Evolutionary conservation across 2,113 vertebrate species (phyloP).

Genomic region (Pomatostomus ruficeps): DNA sequence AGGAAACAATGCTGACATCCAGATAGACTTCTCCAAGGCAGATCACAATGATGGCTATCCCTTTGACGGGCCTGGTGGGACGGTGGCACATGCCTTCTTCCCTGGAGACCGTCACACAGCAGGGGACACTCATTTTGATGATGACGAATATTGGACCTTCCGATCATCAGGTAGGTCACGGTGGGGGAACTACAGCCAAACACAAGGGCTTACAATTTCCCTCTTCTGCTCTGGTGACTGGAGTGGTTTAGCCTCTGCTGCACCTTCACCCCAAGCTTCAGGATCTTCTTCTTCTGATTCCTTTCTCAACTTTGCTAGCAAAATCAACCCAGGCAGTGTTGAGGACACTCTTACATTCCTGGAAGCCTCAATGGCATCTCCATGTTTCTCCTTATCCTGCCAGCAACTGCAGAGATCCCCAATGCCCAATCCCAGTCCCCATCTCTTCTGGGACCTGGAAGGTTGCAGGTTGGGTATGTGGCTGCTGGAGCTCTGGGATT

Average conservation of each 20-base stretch:
- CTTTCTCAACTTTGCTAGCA: neutral
- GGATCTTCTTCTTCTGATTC: neutral
- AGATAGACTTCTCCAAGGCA: slow-evolving; percentile 92
- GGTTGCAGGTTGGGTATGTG: fast-evolving
- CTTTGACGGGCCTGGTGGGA: slow-evolving; percentile 92
- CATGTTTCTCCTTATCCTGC: neutral
- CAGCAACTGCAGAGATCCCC: neutral
- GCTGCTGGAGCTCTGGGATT: neutral
- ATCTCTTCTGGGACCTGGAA: neutral
- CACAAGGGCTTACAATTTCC: neutral
- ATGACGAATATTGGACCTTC: slow-evolving; percentile 95
- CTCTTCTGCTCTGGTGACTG: neutral
- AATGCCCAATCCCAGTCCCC: fast-evolving
- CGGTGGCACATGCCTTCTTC: slow-evolving; percentile 93
- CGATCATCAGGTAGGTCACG: slow-evolving; percentile 82
- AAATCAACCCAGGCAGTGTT: neutral
- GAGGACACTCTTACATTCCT: neutral
- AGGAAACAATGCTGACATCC: slow-evolving; percentile 87
- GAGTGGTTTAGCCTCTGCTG: neutral
- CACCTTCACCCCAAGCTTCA: neutral
- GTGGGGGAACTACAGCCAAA: neutral
- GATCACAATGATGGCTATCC: slow-evolving; percentile 92
- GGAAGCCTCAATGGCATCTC: neutral
- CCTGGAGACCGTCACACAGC: slow-evolving; percentile 86
- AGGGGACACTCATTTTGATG: slow-evolving; percentile 93